phyloP scores from a whole-genome alignment of 1,140 invertebrate genomes.

The Potamilus streckersoni region DNA sequence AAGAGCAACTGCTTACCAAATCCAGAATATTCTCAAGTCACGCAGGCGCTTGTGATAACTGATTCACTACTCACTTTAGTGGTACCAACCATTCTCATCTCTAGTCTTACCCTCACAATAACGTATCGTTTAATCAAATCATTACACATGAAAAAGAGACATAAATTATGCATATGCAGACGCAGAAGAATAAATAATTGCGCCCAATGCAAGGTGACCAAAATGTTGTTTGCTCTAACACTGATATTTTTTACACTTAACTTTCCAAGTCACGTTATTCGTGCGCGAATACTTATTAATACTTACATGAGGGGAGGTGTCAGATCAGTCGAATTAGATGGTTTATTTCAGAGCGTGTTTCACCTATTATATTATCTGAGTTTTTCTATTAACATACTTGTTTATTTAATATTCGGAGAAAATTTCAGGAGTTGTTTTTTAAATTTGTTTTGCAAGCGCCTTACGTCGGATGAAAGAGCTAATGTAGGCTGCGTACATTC shows the following conservation, averaged over 20 bases:
- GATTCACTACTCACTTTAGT: constrained; percentile 72
- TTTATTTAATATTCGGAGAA: constrained; percentile 73
- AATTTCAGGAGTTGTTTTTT: constrained; percentile 45
- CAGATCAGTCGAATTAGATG: constrained; percentile 14
- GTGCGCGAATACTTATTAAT: constrained; percentile 55
- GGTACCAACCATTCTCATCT: constrained; percentile 69
- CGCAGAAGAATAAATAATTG: constrained; percentile 67
- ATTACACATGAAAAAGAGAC: neutral
- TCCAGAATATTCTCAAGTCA: constrained; percentile 43
- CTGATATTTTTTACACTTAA: constrained; percentile 84
- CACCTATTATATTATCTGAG: constrained; percentile 80
- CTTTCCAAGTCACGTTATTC: constrained; percentile 73
- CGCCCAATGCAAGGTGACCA: constrained; percentile 75
- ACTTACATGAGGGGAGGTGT: constrained; percentile 14
- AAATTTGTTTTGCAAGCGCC: too few relatives aligned
- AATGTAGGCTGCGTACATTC: too few relatives aligned
- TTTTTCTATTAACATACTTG: constrained; percentile 85
- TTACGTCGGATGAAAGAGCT: too few relatives aligned
- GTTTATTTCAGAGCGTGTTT: constrained; percentile 71
- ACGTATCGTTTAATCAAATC: constrained; percentile 9
- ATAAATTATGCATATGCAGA: neutral
- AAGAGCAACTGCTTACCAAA: constrained; percentile 13
- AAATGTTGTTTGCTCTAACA: constrained; percentile 84
- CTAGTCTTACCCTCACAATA: constrained; percentile 19
- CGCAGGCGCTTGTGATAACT: constrained; percentile 71